Percentiles rank a stretch among this genome's conserved stretches.
phyloP scores from a whole-genome alignment of 2,797 vertebrate genomes.

The Neosilurus mollespiculum region DNA sequence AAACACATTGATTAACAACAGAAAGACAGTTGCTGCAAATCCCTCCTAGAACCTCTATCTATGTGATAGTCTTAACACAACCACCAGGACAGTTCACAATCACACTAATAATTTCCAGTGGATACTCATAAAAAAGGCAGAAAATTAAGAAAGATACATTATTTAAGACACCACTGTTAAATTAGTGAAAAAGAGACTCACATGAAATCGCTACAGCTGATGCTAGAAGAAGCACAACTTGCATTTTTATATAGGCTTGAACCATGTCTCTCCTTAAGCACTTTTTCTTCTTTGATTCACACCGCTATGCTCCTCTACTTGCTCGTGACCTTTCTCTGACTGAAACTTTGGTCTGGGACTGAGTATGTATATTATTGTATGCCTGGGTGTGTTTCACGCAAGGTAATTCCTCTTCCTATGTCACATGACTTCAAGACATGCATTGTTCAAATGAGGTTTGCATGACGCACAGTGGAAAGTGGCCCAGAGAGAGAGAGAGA shows the following conservation, averaged over 20 bases:
- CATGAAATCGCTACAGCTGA: conserved; percentile 59
- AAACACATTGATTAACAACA: not conserved
- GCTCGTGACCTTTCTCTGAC: conserved; percentile 28
- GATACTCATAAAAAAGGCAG: not conserved
- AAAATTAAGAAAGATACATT: not conserved
- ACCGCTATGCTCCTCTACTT: not conserved
- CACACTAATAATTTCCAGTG: not conserved
- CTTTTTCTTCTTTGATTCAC: not conserved
- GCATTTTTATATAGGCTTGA: conserved; percentile 37
- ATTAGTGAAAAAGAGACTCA: conserved; percentile 48
- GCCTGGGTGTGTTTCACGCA: conserved; percentile 42
- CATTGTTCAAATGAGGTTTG: conserved; percentile 55
- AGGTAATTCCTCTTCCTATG: conserved; percentile 62
- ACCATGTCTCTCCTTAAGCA: conserved; percentile 5
- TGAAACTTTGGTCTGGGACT: conserved; percentile 21
- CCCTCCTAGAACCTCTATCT: not conserved
- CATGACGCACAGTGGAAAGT: conserved; percentile 71
- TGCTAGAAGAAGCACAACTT: conserved; percentile 56
- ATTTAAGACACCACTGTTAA: not conserved
- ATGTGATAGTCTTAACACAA: not conserved
- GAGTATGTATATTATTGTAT: conserved; percentile 59
- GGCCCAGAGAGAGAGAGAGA: conserved; percentile 42
- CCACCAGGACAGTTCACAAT: not conserved
- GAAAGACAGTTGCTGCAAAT: not conserved
- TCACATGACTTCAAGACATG: conserved; percentile 66